These are phyloP conservation scores for Altica lythri DNA, from an alignment of 2,888 invertebrate genomes.

Conservation along the genomic window DNA sequence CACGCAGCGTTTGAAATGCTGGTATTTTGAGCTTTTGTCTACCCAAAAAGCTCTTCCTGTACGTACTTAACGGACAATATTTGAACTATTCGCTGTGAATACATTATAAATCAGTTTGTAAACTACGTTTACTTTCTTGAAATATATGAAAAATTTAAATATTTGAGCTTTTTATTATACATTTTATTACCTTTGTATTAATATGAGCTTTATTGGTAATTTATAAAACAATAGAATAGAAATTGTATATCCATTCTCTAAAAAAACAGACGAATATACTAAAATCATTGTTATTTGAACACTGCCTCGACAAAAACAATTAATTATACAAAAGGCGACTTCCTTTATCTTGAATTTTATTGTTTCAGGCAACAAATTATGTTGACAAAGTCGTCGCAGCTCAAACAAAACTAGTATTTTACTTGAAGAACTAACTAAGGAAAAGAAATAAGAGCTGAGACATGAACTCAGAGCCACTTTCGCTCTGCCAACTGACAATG, in stretches of 20 bases:
- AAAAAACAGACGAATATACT: too few species aligned
- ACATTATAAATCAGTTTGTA: constrained; percentile 15
- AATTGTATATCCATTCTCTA: too few species aligned
- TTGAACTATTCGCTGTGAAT: constrained; percentile 16
- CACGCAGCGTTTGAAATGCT: not conserved
- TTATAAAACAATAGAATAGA: too few species aligned
- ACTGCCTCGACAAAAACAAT: not conserved
- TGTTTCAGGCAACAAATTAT: constrained; percentile 17
- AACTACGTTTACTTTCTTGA: not conserved
- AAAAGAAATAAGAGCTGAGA: constrained; percentile 8
- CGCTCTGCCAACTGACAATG: constrained; percentile 6
- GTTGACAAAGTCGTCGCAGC: constrained; percentile 1
- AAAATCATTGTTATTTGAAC: not conserved
- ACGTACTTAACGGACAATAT: constrained; percentile 8
- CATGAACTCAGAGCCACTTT: constrained; percentile 6
- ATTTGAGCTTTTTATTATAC: not conserved
- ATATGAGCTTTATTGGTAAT: too few species aligned
- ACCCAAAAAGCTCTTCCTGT: not conserved
- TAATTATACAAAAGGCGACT: constrained; percentile 4
- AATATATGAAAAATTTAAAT: not conserved
- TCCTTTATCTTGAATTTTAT: constrained; percentile 11
- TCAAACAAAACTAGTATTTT: constrained; percentile 2
- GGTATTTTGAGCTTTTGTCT: constrained; percentile 5
- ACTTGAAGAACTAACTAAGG: constrained; percentile 6
- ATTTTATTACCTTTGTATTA: not conserved